Conservation (phyloP, 2,797 vertebrate genomes). For the Sebastolobus alascanus region DNA sequence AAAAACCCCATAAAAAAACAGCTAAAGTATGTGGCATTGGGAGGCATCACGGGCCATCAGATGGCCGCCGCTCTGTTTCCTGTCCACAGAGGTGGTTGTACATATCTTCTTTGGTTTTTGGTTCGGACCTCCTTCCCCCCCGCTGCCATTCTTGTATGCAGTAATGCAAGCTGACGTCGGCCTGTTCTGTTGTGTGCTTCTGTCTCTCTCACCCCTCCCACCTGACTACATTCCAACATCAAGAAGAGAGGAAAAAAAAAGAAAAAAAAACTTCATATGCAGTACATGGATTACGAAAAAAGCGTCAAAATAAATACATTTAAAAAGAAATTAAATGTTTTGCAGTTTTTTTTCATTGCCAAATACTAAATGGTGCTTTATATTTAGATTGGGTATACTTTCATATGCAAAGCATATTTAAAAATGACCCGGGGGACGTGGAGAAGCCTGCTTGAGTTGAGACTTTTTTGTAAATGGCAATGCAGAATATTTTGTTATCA, state of each 20-base stretch:
- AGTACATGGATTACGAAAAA: constrained; percentile 92
- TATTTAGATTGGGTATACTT: constrained; percentile 99
- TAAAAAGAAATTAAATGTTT: constrained; percentile 88
- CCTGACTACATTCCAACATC: constrained; percentile 98
- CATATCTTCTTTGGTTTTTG: constrained; percentile 92
- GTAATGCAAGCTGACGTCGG: constrained; percentile 98
- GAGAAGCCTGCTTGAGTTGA: constrained; percentile 97
- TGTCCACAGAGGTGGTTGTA: constrained; percentile 97
- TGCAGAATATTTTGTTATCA: constrained; percentile 99
- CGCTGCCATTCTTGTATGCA: constrained; percentile 98
- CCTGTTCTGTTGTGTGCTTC: constrained; percentile 99
- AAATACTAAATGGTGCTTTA: constrained; percentile 99
- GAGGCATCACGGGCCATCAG: constrained; percentile 91
- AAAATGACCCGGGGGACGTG: constrained; percentile 85
- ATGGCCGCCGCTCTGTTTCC: constrained; percentile 90
- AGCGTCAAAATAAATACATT: constrained; percentile 82
- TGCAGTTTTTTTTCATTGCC: constrained; percentile 99
- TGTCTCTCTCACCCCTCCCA: constrained; percentile 91
- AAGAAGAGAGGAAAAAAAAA: constrained; percentile 74
- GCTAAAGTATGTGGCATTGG: constrained; percentile 93
- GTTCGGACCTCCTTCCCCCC: constrained; percentile 75
- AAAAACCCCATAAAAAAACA: constrained; percentile 88
- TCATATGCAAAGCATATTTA: constrained; percentile 99
- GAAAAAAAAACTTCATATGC: constrained; percentile 90
- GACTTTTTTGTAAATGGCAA: constrained; percentile 99